These are phyloP conservation scores for Phalloptychus januarius DNA, from an alignment of 2,797 vertebrate genomes.

Conservation along the genomic window DNA sequence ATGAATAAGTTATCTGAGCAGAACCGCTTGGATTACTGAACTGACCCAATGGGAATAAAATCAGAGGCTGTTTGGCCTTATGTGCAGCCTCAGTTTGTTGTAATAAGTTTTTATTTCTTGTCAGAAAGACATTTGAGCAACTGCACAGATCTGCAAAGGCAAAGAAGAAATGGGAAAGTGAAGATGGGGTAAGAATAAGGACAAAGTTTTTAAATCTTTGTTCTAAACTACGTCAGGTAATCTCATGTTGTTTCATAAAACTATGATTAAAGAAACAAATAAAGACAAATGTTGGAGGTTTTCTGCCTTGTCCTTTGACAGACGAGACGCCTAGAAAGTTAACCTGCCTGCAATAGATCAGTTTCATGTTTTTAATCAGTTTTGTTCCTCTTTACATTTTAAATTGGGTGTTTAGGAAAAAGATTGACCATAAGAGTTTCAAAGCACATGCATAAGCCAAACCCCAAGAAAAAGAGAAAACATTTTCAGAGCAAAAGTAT, in stretches of 20 bases:
- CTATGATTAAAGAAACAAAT: neutral
- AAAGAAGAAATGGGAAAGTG: neutral
- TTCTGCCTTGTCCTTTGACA: neutral
- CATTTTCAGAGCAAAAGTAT: neutral
- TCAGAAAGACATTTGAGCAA: neutral
- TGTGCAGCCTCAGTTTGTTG: neutral
- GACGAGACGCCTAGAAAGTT: neutral
- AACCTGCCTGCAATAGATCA: neutral
- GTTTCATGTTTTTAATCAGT: neutral
- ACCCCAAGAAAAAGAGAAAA: neutral
- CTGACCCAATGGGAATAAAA: neutral
- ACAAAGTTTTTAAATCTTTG: neutral
- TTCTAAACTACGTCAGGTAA: neutral
- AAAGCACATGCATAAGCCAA: neutral
- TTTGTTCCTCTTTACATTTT: neutral
- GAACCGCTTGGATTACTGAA: slow-evolving; percentile 8
- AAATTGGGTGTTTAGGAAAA: neutral
- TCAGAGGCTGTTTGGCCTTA: neutral
- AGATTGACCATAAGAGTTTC: neutral
- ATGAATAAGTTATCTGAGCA: slow-evolving; percentile 11
- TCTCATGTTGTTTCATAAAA: neutral
- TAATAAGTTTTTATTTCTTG: neutral
- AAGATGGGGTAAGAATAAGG: neutral
- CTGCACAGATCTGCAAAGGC: neutral
- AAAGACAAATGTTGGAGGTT: neutral